These are phyloP conservation scores for Cheilosia impressa DNA, from an alignment of 2,888 invertebrate species.

Conservation along the genomic window DNA sequence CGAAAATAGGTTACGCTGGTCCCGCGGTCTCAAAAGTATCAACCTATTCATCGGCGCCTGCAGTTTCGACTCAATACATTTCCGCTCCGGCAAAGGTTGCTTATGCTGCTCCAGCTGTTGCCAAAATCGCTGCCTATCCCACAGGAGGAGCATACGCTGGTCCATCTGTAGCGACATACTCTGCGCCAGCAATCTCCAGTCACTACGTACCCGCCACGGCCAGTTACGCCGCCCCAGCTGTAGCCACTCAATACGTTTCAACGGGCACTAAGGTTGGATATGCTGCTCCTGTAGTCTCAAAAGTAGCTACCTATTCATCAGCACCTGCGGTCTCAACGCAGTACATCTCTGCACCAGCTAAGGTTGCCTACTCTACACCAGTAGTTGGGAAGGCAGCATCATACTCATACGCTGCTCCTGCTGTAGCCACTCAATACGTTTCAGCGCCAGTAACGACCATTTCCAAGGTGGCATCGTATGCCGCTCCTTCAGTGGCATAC, in stretches of 20 bases:
- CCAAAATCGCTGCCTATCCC: constrained; percentile 77
- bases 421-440: constrained; percentile 78
- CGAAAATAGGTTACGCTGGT: constrained; percentile 78
- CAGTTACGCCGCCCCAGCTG: constrained; percentile 76
- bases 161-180: constrained; percentile 77
- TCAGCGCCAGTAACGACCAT: constrained; percentile 77
- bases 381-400: constrained; percentile 74
- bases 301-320: constrained; percentile 71
- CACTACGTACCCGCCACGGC: constrained; percentile 74
- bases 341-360: constrained; percentile 78
- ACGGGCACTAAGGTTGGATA: constrained; percentile 44
- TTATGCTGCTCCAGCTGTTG: constrained; percentile 71
- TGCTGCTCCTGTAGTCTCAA: constrained; percentile 68
- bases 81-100: constrained; percentile 30
- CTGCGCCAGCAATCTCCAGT: constrained; percentile 47
- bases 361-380: constrained; percentile 71
- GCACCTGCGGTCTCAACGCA: constrained; percentile 78
- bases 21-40: constrained; percentile 81
- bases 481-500: constrained; percentile 14
- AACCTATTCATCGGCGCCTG: constrained; percentile 79
- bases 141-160: constrained; percentile 78
- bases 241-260: constrained; percentile 70
- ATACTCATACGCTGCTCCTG: constrained; percentile 74
- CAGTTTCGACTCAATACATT: constrained; percentile 43
- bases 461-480: constrained; percentile 71